Evolutionary conservation across 2,888 invertebrate species (phyloP).

Genomic region (Dynastes hyllus): DNA sequence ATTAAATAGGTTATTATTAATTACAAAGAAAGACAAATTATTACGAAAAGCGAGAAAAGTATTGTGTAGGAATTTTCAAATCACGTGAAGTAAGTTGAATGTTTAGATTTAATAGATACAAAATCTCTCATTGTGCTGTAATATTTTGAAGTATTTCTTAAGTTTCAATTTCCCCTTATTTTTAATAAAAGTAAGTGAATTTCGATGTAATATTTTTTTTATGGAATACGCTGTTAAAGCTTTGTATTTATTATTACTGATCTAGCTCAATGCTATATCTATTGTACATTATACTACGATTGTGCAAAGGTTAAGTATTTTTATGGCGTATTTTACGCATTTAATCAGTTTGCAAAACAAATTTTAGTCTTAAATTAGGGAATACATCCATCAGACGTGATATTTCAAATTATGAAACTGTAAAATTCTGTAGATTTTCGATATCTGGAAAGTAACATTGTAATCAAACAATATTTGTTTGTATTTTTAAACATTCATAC

Average conservation of each 20-base stretch:
- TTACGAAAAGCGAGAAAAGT: conserved; percentile 1
- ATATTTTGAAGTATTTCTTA: conserved; percentile 38
- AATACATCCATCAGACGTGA: conserved; percentile 29
- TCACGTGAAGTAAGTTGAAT: conserved; percentile 21
- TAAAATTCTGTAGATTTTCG: conserved; percentile 39
- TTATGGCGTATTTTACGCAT: too few relatives aligned
- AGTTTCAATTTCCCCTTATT: conserved; percentile 28
- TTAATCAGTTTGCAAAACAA: too few relatives aligned
- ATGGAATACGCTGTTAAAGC: conserved; percentile 39
- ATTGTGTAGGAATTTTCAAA: conserved; percentile 21
- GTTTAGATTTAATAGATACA: conserved; percentile 10
- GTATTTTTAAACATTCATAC: conserved; percentile 38
- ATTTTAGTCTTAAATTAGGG: conserved; percentile 39
- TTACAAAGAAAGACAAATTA: conserved; percentile 7
- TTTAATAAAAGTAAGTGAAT: conserved; percentile 40
- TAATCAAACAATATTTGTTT: conserved; percentile 42
- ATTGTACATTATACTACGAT: too few relatives aligned
- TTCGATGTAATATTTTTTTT: conserved; percentile 47
- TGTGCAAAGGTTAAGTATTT: too few relatives aligned
- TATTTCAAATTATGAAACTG: conserved; percentile 30
- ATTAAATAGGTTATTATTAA: conserved; percentile 37
- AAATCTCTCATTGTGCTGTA: conserved; percentile 41
- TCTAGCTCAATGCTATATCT: too few relatives aligned
- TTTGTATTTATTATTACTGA: conserved; percentile 47
- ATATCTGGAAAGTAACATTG: conserved; percentile 27